Base-by-base conservation (phyloP, 2,113 vertebrate species). In the Vulpes lagopus region DNA sequence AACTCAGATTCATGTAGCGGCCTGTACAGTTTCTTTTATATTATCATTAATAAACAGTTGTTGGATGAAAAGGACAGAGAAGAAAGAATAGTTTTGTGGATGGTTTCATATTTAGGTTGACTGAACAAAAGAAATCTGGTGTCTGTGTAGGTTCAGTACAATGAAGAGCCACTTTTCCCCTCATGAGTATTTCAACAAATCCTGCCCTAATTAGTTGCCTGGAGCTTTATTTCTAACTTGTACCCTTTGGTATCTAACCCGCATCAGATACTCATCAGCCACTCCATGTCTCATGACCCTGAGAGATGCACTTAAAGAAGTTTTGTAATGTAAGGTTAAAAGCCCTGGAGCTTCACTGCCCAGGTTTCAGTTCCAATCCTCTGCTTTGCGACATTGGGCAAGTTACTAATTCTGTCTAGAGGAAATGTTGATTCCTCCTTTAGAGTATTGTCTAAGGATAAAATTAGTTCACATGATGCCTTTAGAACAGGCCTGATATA, bases 141-240 rank as follows among this genome's bases (percentile, higher is more conserved):
- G 19, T 78, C 84, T 94, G 17, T 55, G 14, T 87, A 74, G 22
- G 19, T 62, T 93, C 19, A 67, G 51, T 53, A 53, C 17, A 76
- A 51, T 59, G 30, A 97, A 93, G 38, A 94, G 43, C 12, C 55
- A 49, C 38, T 74, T 78, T 76, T 30, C 15, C 43, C 19, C 14
- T 15, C 8, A 2, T 35, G 8, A 15, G 0, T 89, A 2, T 85
- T 92, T 93, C 23, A 73, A 49, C 6, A 65, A 12, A 71, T 92
- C 11, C 27, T n/a, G 14, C 5, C 60, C 51, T 87, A 69, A 73
- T 20, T 79, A 80, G 32, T 78, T 35, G 43, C 27, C 49, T 53
- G 30, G 96, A 86, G 8, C 43, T 59, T 62, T 86, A 30, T 94
- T 78, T 80, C 62, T 76, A 81, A 97, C 55, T 94, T 93, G 53